Conservation (phyloP, 2,797 vertebrate species). For the Cossypha niveicapilla region DNA sequence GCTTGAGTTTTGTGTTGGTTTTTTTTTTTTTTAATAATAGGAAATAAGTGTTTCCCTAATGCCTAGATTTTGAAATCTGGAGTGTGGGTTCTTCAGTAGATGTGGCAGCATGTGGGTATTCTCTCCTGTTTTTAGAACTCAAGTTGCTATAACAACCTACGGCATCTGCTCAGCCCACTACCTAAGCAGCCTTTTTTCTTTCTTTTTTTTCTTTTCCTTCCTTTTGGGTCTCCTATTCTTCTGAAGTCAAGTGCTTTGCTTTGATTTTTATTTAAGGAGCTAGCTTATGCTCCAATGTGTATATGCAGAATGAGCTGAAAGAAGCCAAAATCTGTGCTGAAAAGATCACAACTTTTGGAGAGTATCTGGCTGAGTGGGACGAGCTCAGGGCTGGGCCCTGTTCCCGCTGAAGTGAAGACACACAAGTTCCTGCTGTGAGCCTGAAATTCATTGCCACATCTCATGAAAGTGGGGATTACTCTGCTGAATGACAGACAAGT, state of each 20-base stretch:
- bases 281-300: constrained; percentile 19
- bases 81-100: constrained; percentile 35
- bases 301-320: constrained; percentile 44
- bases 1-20: neutral
- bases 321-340: constrained; percentile 42
- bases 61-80: constrained; percentile 13
- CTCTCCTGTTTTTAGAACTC: constrained; percentile 56
- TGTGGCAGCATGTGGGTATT: constrained; percentile 58
- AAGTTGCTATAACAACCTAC: constrained; percentile 59
- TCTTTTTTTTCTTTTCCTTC: neutral
- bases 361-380: constrained; percentile 3
- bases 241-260: constrained; percentile 65
- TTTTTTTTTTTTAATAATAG: constrained; percentile 20
- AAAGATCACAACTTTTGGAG: constrained; percentile 37
- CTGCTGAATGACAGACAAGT: neutral
- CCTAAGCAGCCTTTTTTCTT: neutral
- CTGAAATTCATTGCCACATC: neutral
- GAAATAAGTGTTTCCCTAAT: constrained; percentile 42
- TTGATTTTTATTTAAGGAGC: constrained; percentile 64
- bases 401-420: constrained; percentile 5
- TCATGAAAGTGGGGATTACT: neutral
- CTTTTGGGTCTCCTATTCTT: constrained; percentile 60
- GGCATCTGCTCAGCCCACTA: constrained; percentile 62
- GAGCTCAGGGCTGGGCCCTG: neutral
- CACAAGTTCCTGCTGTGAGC: neutral